Base-by-base conservation (phyloP, 2,888 invertebrate genomes). In the Epinotia bilunana region DNA sequence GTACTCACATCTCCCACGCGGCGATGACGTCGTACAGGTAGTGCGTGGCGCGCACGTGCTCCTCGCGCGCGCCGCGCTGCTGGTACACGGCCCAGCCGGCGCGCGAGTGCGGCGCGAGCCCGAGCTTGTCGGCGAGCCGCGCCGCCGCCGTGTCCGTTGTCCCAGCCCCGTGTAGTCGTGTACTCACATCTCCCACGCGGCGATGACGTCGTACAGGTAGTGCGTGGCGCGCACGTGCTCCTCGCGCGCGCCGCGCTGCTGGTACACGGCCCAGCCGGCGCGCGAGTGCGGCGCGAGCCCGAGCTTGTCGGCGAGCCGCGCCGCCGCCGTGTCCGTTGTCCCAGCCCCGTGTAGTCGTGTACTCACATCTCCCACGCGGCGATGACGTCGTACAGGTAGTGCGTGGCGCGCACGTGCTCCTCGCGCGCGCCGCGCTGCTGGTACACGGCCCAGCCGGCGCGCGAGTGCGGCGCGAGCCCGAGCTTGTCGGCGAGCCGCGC, bases 391-490 rank as follows among this genome's bases (percentile, higher is more conserved):
- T 33, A 33, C 33, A 33, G 33, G 33, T 33, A 33, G 33, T 33
- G 33, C 4, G 33, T 33, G 33, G 33, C 33, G 33, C 33, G 33
- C 33, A 33, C 33, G 33, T 33, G 33, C 33, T 33, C 33, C 33
- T 33, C 33, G 33, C 33, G 33, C 33, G 33, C 33, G 33, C 33
- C 33, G 33, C 33, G 33, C 33, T 33, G 33, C 33, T 33, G 97
- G 90, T 98, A 99, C 78, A 99, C 97, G 0, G 99, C 98, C 99
- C 99, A 99, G 72, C 99, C 99, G 80, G 98, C 98, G 18, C 98
- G 94, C 13, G 92, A 84, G 75, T 84, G 86, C 72, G 97, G 96
- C 62, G 96, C 94, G 33, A 99, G 95, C 39, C 97, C 98, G 70
- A 98, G 94, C 88, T 98, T 97, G 88, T 98, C 98, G 0, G 98